Percentiles rank a stretch among this genome's conserved stretches.
These are phyloP conservation scores for Planiliza haematocheilus DNA, from an alignment of 2,113 vertebrate genomes.

Conservation along the genomic window DNA sequence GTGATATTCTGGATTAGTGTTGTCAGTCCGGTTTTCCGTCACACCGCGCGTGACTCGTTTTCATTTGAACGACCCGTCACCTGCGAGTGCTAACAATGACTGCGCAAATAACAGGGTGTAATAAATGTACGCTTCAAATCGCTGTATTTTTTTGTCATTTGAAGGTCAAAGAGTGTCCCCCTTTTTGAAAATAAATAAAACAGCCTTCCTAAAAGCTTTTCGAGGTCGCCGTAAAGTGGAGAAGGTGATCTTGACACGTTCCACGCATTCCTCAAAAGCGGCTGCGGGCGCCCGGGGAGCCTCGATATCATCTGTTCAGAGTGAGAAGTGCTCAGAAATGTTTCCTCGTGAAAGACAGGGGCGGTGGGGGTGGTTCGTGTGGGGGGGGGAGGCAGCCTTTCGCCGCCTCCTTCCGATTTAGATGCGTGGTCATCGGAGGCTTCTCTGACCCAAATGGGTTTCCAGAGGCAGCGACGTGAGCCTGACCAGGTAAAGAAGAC, in stretches of 20 bases:
- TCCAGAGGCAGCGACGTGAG: constrained; percentile 47
- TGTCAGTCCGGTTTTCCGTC: constrained; percentile 15
- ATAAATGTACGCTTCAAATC: constrained; percentile 1
- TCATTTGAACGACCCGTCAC: constrained; percentile 27
- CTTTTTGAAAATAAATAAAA: neutral
- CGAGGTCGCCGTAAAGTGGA: constrained; percentile 54
- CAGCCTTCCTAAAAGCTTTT: constrained; percentile 48
- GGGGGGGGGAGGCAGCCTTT: constrained; percentile 37
- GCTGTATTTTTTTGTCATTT: constrained; percentile 17
- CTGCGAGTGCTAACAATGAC: constrained; percentile 18
- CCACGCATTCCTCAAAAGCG: constrained; percentile 45
- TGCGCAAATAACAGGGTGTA: constrained; percentile 1
- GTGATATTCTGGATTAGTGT: constrained; percentile 3
- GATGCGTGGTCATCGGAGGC: constrained; percentile 65
- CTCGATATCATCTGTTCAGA: constrained; percentile 54
- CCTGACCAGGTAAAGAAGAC: constrained; percentile 64
- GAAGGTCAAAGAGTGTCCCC: constrained; percentile 49
- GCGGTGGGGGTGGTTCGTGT: too few species aligned
- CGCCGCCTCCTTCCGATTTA: constrained; percentile 53
- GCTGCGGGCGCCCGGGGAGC: constrained; percentile 33
- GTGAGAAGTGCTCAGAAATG: constrained; percentile 45
- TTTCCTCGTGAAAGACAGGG: constrained; percentile 25
- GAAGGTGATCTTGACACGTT: constrained; percentile 59
- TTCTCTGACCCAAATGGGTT: constrained; percentile 67
- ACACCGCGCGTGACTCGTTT: constrained; percentile 1